These are phyloP conservation scores for Holacanthella duospinosa DNA, from an alignment of 2,888 invertebrate genomes.

Conservation along the genomic window DNA sequence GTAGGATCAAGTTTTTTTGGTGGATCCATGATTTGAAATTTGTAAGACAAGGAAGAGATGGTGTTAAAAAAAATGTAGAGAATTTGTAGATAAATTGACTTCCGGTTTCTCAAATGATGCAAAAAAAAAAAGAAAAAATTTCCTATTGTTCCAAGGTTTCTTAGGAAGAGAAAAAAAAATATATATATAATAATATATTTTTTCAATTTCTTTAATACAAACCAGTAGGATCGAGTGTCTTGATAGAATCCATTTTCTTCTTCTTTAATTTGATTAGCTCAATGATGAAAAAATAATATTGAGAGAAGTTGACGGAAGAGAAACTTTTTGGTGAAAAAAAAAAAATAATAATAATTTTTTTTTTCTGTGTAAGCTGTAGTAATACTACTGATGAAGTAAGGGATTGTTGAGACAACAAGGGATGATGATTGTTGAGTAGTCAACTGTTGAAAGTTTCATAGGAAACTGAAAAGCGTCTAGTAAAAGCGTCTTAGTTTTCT, in stretches of 20 bases:
- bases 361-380: too few relatives aligned
- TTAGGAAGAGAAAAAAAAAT: neutral
- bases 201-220: neutral
- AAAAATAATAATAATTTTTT: neutral
- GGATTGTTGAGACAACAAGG: neutral
- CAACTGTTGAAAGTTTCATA: constrained; percentile 20
- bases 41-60: neutral
- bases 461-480: constrained; percentile 27
- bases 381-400: neutral
- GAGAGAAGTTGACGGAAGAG: neutral
- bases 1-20: constrained; percentile 36
- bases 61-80: too few relatives aligned
- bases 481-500: constrained; percentile 35
- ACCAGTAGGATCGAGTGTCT: constrained; percentile 8
- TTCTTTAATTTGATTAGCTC: neutral
- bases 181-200: too few relatives aligned
- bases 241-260: constrained; percentile 5
- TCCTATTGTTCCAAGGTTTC: neutral
- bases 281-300: neutral
- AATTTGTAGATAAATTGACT: too few relatives aligned
- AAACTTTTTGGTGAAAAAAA: neutral
- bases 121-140: neutral
- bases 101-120: too few relatives aligned
- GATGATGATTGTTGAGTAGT: neutral
- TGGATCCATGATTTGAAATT: constrained; percentile 4